Evolutionary conservation across 2,797 vertebrate species (phyloP), one percentile per base, ranked within the genome.

Genomic region (Aulostomus chinensis): DNA sequence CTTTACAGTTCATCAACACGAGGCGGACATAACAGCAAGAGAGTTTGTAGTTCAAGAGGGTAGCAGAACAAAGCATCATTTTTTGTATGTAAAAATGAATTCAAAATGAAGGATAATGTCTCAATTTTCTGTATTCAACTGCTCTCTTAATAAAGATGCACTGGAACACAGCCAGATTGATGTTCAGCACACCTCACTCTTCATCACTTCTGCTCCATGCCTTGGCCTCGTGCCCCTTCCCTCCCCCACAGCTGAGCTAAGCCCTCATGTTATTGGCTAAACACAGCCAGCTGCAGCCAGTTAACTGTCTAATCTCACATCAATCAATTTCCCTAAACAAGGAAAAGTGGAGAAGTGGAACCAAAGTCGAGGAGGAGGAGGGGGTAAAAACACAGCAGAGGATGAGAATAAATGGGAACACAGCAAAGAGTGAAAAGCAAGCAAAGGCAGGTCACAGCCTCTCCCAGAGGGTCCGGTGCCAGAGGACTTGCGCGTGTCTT

Each of bases 291-390:
- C 81, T 83, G 79, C 73, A 81, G 76, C 65, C 83, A 66, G 79
- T 85, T 90, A 88, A 89, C 80, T 65, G 81, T 81, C 81, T 86
- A 73, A 81, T 88, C 81, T 82, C 79, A 73, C 79, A 76, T 80
- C 64, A 67, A 86, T 84, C 50, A 71, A 88, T 83, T 82, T 78
- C 74, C 57, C 73, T 63, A 78, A 85, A 83, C 73, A 76, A 81
- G 65, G 57, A 68, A 65, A 58, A 68, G 65, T 62, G 49, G 50
- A 67, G 59, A 67, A 67, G 63, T 53, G 58, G 52, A 77, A 67
- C 30, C 21, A 57, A 59, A 68, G 76, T 74, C 46, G 36, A 2
- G 32, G 60, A 53, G 47, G 31, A 3, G 25, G n/a, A 8, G 1
- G 38, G 30, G 54, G 31, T 49, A 57, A 55, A 49, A 33, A 62